These are phyloP conservation scores for Euschistus heros DNA, from an alignment of 1,140 invertebrate species.

Conservation along the genomic window DNA sequence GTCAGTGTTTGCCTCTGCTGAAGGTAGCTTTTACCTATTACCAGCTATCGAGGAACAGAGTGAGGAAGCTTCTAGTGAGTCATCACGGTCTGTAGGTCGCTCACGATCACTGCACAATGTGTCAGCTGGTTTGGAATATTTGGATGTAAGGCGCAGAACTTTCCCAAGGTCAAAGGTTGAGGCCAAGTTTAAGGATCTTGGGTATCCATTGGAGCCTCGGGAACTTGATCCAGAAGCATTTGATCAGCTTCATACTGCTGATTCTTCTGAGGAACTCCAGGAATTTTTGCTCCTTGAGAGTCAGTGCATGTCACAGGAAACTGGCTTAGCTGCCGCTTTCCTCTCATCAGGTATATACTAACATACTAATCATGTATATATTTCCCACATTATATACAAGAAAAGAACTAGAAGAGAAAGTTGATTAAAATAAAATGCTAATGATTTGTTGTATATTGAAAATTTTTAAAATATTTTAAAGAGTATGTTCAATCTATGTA, in stretches of 20 bases:
- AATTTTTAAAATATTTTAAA: not conserved
- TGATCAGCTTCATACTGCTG: slow-evolving; percentile 46
- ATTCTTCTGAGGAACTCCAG: slow-evolving; percentile 52
- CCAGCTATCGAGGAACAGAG: slow-evolving; percentile 49
- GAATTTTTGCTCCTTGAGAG: slow-evolving; percentile 54
- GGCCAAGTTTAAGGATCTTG: slow-evolving; percentile 15
- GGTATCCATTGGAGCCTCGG: slow-evolving; percentile 46
- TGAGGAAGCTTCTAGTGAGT: slow-evolving; percentile 36
- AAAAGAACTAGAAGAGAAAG: not conserved
- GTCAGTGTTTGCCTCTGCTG: slow-evolving; percentile 32
- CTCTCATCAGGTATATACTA: slow-evolving; percentile 23
- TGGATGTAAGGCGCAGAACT: slow-evolving; percentile 11
- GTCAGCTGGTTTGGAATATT: not conserved
- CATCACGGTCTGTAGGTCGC: slow-evolving; percentile 6
- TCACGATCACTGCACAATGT: slow-evolving; percentile 21
- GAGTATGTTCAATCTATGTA: too few species aligned
- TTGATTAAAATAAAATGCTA: not conserved
- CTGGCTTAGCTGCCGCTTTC: slow-evolving; percentile 40
- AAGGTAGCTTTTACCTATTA: slow-evolving; percentile 35
- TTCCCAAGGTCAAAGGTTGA: slow-evolving; percentile 34
- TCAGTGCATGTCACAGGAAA: slow-evolving; percentile 45
- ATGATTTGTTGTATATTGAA: not conserved
- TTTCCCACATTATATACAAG: not conserved
- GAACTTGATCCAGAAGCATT: slow-evolving; percentile 47
- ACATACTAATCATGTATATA: slow-evolving; percentile 12